Evolutionary conservation across 2,797 vertebrate genomes (phyloP).

Genomic region (Cetoscarus ocellatus): DNA sequence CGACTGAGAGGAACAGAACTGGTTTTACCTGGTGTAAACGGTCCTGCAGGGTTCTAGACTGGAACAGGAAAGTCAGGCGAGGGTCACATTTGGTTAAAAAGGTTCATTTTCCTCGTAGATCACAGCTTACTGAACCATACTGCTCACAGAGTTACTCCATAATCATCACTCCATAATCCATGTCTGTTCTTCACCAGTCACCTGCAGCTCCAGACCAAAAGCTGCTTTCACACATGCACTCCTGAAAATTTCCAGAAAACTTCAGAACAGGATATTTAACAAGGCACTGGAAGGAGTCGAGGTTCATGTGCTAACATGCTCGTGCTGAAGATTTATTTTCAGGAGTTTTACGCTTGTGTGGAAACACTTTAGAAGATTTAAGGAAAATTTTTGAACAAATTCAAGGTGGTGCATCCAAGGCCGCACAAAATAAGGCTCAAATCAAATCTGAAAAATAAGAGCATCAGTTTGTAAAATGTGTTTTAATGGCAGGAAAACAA

Average conservation of each 20-base stretch:
- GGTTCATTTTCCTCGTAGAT: conserved; percentile 24
- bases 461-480: no score
- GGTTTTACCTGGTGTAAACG: conserved; percentile 34
- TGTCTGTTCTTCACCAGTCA: conserved; percentile 6
- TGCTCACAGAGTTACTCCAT: conserved; percentile 62
- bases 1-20: conserved; percentile 23
- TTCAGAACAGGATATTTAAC: no score
- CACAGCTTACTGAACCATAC: conserved; percentile 21
- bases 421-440: no score
- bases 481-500: neutral
- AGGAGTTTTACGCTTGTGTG: no score
- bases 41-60: conserved; percentile 6
- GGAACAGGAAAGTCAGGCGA: conserved; percentile 21
- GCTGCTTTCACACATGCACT: no score
- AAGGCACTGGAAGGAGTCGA: no score
- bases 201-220: neutral
- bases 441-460: no score
- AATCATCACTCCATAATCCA: conserved; percentile 32
- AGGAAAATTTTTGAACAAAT: neutral
- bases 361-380: no score
- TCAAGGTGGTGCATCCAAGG: no score
- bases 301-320: no score
- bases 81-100: conserved; percentile 46
- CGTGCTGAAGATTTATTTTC: no score
- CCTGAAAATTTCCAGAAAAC: no score